Evolutionary conservation across 2,113 vertebrate genomes (phyloP), one percentile per base, ranked within the genome.

Genomic region (Sturnus vulgaris): DNA sequence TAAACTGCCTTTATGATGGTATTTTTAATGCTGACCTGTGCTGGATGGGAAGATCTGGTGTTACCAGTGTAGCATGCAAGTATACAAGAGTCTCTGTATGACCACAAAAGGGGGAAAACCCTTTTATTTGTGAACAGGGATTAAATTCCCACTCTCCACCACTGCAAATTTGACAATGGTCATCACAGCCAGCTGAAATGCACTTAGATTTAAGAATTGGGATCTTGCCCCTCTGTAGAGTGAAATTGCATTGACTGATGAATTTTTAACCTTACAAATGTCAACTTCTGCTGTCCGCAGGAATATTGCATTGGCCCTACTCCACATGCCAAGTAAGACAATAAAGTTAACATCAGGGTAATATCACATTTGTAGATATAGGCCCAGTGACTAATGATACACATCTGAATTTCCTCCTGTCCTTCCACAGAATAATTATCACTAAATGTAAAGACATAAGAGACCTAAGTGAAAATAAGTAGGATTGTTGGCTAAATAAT

Each of bases 301-400:
- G 72, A 88, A 83, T 28, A 83, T 49, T 2, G 1, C 40, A 53
- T 61, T 78, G 60, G 68, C 40, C 18, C 12, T 39, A 39, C 25
- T 86, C 47, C 84, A 69, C 4, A 10, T 72, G 72, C 70, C 70
- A 80, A 75, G 17, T 44, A 69, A 86, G 39, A 76, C 42, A 78
- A 92, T 35, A 63, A 90, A 92, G 44, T 80, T 86, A 92, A 61
- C 56, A 81, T 35, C 49, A 88, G n/a, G 31, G 49, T 70, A 90
- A 92, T 0, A 4, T 68, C 85, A 77, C 52, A 40, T 44, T 63
- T 83, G 40, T 69, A 53, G 68, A 88, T 93, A 78, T 1, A 82
- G 57, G 31, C 71, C 60, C 46, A 55, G 15, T 68, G 60, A 83
- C 3, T 7, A 93, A 60, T 52, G 69, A 86, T 18, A 92, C 7